These are phyloP conservation scores for Apteryx owenii DNA, from an alignment of 2,113 vertebrate species.

Conservation along the genomic window DNA sequence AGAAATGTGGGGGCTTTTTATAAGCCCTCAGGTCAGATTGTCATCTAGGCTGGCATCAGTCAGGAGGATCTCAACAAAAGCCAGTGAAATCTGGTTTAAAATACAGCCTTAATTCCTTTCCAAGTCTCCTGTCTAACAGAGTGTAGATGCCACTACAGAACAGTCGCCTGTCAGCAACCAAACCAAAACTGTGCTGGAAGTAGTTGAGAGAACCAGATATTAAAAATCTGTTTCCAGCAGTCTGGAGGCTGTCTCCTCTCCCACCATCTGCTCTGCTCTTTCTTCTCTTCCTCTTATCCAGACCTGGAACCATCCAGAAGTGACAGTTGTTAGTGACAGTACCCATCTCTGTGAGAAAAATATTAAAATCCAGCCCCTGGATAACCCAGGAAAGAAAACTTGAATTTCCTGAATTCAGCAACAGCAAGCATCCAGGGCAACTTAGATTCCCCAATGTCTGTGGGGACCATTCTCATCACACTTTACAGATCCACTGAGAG, in stretches of 20 bases:
- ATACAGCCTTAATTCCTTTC: neutral
- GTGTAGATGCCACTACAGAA: neutral
- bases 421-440: neutral
- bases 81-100: neutral
- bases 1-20: neutral
- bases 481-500: neutral
- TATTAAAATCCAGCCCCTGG: neutral
- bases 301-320: neutral
- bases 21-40: neutral
- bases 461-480: neutral
- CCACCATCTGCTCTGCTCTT: neutral
- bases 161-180: neutral
- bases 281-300: neutral
- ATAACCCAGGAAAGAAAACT: neutral
- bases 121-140: neutral
- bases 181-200: neutral
- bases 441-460: neutral
- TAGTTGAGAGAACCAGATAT: neutral
- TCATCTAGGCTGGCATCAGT: neutral
- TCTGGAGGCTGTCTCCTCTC: neutral
- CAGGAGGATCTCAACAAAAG: neutral
- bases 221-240: neutral
- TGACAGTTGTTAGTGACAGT: neutral
- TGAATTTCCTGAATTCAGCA: neutral
- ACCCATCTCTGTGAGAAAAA: neutral